Evolutionary conservation across 2,797 vertebrate species (phyloP).

Genomic region (Esox lucius): DNA sequence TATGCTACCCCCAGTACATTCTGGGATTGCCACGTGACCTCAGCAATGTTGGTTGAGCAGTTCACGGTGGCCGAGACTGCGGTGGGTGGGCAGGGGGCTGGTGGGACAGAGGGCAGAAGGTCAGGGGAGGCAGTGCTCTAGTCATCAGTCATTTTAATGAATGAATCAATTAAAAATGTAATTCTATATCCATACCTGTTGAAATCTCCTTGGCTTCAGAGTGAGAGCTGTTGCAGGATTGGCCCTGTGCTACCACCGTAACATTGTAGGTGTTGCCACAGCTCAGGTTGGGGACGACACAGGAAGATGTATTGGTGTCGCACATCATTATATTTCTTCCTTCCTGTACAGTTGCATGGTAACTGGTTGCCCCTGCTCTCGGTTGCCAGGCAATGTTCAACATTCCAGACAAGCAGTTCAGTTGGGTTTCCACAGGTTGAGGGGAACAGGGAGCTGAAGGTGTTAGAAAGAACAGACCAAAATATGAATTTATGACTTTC

Average conservation of each 20-base stretch:
- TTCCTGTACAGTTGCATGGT: conserved; percentile 6
- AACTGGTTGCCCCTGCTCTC: conserved; percentile 12
- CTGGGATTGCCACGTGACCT: conserved; percentile 32
- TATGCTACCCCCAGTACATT: conserved; percentile 37
- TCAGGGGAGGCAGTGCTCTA: too few species aligned
- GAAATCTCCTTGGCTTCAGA: conserved; percentile 15
- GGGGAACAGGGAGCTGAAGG: conserved; percentile 30
- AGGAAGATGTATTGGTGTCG: conserved; percentile 14
- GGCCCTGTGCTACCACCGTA: conserved; percentile 25
- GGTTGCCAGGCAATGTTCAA: conserved; percentile 23
- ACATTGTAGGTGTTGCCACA: conserved; percentile 36
- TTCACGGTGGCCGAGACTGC: conserved; percentile 36
- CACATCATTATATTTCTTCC: conserved; percentile 5
- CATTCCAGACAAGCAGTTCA: conserved; percentile 18
- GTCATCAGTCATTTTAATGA: background rate
- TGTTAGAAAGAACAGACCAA: background rate
- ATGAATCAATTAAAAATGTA: background rate
- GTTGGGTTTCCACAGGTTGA: conserved; percentile 17
- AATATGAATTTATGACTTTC: background rate
- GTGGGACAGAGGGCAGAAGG: conserved; percentile 67
- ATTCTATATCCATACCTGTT: conserved; percentile 7
- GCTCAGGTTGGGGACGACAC: conserved; percentile 10
- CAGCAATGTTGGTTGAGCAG: conserved; percentile 25
- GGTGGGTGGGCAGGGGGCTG: conserved; percentile 61
- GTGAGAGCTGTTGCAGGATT: conserved; percentile 32